A percentile compares a stretch with the other conserved stretches of the same genome.
Conservation (phyloP, 1,140 invertebrate species). For the Drosophila kikkawai region DNA sequence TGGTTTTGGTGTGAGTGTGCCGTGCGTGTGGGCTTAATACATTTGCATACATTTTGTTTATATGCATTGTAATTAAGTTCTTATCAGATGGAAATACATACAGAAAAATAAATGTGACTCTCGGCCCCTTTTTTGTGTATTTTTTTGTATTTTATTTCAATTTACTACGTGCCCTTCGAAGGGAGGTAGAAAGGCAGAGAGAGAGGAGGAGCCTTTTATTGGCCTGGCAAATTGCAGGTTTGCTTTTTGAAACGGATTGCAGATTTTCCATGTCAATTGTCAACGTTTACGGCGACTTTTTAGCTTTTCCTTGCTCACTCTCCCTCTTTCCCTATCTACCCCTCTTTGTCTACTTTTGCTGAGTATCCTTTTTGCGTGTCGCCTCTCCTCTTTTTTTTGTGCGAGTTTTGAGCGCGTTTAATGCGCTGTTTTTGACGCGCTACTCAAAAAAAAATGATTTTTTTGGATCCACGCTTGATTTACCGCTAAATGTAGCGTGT, state of each 20-base stretch:
- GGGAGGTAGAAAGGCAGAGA: not conserved
- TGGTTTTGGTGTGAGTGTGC: not conserved
- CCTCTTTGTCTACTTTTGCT: not conserved
- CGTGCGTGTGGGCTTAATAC: slow-evolving; percentile 65
- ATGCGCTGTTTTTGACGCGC: slow-evolving; percentile 55
- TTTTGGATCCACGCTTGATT: slow-evolving; percentile 57
- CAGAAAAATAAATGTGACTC: slow-evolving; percentile 43
- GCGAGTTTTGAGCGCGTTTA: slow-evolving; percentile 22
- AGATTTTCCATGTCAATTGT: slow-evolving; percentile 77
- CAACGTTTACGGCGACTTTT: slow-evolving; percentile 53
- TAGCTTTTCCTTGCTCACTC: not conserved
- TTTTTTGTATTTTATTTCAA: not conserved
- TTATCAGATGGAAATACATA: slow-evolving; percentile 72
- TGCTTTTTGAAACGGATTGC: slow-evolving; percentile 34
- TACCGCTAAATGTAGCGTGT: slow-evolving; percentile 52
- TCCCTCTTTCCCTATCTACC: not conserved
- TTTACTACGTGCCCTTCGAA: slow-evolving; percentile 8
- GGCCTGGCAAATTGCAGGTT: slow-evolving; percentile 63
- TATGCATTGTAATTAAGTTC: slow-evolving; percentile 80
- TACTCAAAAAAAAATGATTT: not conserved
- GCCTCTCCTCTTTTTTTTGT: slow-evolving; percentile 12
- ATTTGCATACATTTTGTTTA: slow-evolving; percentile 76
- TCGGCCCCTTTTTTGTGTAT: not conserved
- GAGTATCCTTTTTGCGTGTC: slow-evolving; percentile 29
- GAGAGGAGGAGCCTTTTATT: slow-evolving; percentile 27